Conservation (phyloP, 2,113 vertebrate genomes). For the Ameiurus melas region DNA sequence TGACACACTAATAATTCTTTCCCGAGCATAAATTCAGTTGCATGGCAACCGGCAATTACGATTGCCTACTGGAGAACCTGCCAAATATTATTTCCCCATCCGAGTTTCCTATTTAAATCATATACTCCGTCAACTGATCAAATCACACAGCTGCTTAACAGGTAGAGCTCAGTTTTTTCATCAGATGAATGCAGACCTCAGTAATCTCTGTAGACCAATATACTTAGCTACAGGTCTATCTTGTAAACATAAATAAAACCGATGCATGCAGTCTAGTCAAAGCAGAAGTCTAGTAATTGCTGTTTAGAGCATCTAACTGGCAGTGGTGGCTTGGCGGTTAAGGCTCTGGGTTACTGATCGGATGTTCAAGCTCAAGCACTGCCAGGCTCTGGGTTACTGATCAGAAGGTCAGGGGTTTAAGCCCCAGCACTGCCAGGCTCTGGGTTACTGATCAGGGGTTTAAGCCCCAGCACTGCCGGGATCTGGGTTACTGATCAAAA, state of each 20-base stretch:
- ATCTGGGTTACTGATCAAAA: too few species aligned
- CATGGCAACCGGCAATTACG: conserved; percentile 74
- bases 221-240: not conserved
- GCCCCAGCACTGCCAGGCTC: too few species aligned
- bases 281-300: not conserved
- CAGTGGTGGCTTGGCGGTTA: too few species aligned
- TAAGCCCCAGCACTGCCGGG: too few species aligned
- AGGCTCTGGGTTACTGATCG: too few species aligned
- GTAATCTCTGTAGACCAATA: not conserved
- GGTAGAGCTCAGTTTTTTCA: not conserved
- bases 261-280: not conserved
- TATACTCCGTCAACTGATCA: conserved; percentile 1
- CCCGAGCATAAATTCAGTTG: conserved; percentile 65
- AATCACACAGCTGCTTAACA: conserved; percentile 20
- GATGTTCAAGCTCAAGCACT: too few species aligned
- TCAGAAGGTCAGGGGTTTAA: too few species aligned
- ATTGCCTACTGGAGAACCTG: conserved; percentile 61
- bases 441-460: too few species aligned
- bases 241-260: not conserved
- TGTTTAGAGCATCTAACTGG: not conserved
- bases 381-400: too few species aligned
- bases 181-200: not conserved
- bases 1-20: conserved; percentile 64
- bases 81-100: conserved; percentile 41
- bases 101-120: conserved; percentile 4